Percentiles rank a stretch among this genome's conserved stretches.
phyloP scores from a whole-genome alignment of 2,113 vertebrate genomes.

The Phrynocephalus versicolor region DNA sequence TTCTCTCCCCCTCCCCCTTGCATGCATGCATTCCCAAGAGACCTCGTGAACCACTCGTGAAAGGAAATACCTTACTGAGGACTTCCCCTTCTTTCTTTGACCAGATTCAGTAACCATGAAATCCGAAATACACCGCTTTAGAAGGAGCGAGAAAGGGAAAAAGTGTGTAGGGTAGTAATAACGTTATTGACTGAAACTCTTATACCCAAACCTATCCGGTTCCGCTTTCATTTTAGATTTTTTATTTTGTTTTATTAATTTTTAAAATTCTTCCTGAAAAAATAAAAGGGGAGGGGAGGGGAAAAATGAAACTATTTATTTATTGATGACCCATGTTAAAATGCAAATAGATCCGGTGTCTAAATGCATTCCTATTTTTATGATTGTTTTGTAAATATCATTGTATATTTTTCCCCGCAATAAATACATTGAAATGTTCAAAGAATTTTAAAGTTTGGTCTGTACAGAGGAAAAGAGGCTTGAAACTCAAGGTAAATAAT shows the following conservation, averaged over 20 bases:
- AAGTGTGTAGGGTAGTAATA: conserved; percentile 48
- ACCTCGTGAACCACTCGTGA: conserved; percentile 78
- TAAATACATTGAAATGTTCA: conserved; percentile 91
- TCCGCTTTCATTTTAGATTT: conserved; percentile 67
- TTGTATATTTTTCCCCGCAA: conserved; percentile 96
- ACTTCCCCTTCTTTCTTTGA: conserved; percentile 74
- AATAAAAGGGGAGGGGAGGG: conserved; percentile 17
- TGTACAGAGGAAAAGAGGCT: conserved; percentile 67
- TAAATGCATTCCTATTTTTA: conserved; percentile 97
- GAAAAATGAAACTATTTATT: conserved; percentile 90
- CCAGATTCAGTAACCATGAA: conserved; percentile 66
- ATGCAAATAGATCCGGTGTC: conserved; percentile 93
- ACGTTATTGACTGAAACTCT: conserved; percentile 79
- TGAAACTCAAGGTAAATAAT: conserved; percentile 70
- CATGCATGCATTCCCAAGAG: conserved; percentile 85
- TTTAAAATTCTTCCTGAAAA: conserved; percentile 71
- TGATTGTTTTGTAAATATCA: conserved; percentile 95
- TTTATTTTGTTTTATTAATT: conserved; percentile 39
- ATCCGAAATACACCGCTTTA: conserved; percentile 53
- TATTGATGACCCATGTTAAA: conserved; percentile 92
- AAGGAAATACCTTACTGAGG: conserved; percentile 76
- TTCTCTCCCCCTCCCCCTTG: conserved; percentile 51
- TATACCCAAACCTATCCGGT: conserved; percentile 75
- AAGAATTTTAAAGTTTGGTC: conserved; percentile 74
- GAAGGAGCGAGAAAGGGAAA: conserved; percentile 14